Percentiles rank a stretch among this genome's conserved stretches.
Conservation (phyloP, 2,113 vertebrate species). For the Butorides virescens region DNA sequence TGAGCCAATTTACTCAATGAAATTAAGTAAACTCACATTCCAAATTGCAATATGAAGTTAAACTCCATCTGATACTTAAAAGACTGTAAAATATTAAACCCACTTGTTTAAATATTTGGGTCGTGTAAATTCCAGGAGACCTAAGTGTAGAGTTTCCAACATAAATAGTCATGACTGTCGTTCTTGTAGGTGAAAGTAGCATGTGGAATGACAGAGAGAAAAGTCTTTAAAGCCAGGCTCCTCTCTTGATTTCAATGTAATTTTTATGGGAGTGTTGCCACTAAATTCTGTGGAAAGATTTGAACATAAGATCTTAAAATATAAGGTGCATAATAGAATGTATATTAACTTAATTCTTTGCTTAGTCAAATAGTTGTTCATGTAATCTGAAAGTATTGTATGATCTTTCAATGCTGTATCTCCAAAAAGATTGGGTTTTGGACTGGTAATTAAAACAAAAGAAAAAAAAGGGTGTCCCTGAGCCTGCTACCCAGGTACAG, state of each 20-base stretch:
- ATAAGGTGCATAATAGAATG: not conserved
- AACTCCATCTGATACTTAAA: not conserved
- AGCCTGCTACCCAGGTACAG: not conserved
- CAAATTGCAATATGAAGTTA: not conserved
- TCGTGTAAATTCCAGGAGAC: conserved; percentile 24
- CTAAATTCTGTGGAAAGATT: not conserved
- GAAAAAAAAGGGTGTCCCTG: not conserved
- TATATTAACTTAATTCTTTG: not conserved
- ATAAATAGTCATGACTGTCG: conserved; percentile 15
- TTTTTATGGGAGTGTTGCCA: not conserved
- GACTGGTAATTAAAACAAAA: not conserved
- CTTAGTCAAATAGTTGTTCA: not conserved
- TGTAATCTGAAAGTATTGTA: not conserved
- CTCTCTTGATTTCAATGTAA: not conserved
- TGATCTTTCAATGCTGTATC: not conserved
- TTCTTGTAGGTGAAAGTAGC: conserved; percentile 4
- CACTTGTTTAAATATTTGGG: conserved; percentile 46
- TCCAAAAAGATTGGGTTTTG: not conserved
- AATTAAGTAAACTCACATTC: not conserved
- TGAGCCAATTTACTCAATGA: not conserved
- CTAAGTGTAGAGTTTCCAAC: conserved; percentile 1
- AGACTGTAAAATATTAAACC: conserved; percentile 21
- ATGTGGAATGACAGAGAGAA: not conserved
- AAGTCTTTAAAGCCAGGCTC: not conserved
- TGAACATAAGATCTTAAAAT: not conserved